Evolutionary conservation across 2,888 invertebrate species (phyloP), one percentile per base, ranked within the genome.

Genomic region (Sphaerophoria taeniata): DNA sequence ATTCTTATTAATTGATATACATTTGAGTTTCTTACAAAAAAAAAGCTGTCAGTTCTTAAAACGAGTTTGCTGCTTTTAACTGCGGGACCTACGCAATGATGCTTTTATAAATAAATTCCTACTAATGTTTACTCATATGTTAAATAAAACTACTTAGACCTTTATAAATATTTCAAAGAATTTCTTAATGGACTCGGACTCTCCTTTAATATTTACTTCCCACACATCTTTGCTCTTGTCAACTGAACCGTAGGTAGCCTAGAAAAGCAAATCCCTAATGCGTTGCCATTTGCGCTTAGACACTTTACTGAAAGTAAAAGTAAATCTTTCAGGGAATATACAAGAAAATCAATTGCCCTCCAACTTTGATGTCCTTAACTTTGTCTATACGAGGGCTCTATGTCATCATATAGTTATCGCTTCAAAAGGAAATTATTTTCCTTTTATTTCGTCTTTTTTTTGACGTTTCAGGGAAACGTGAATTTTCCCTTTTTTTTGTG

Each of bases 341-440:
- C 31, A 34, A 24, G 24, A 24, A 63, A 63, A 63, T 34, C 63
- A 63, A 63, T 63, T 16, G 24, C 33, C 47, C 11, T 4, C 33
- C 45, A 33, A 63, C 14, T 63, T 33, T 47, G 63, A 33, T 47
- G 63, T 47, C 61, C 47, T 47, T 11, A 63, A 47, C n/a, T n/a
- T 47, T 33, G 9, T 47, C 31, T 45, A 45, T 63, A 7, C 14
- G 4, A 24, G 14, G 47, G 14, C 45, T 47, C 14, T 33, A 43
- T 45, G 34, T 33, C 36, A 36, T n/a, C n/a, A n/a, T n/a, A n/a
- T n/a, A n/a, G n/a, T 24, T 24, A 24, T 24, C 24, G 24, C 24
- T 24, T 24, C 24, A 24, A 45, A 45, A 63, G 63, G 6, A 63
- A 63, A 63, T 63, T 39, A 47, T 33, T 33, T 6, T 6, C n/a